These are phyloP conservation scores for Cryptus viduatorius DNA, from an alignment of 2,888 invertebrate species.

Conservation along the genomic window DNA sequence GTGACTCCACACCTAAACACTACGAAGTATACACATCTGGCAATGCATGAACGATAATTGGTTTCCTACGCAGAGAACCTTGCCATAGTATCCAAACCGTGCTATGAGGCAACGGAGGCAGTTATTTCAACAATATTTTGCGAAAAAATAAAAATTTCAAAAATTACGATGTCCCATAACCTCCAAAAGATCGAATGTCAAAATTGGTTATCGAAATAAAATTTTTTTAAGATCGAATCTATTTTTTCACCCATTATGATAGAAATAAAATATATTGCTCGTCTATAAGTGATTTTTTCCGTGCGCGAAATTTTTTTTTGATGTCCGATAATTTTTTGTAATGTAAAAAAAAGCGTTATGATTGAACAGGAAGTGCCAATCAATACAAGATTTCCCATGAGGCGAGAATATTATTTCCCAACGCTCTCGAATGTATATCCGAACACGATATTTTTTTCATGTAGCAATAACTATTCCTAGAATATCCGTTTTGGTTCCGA, in stretches of 20 bases:
- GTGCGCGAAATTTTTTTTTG: too few relatives aligned
- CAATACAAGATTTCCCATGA: background rate
- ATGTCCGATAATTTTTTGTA: background rate
- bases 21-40: slow-evolving; percentile 66
- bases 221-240: background rate
- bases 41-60: slow-evolving; percentile 73
- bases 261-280: too few relatives aligned
- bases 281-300: too few relatives aligned
- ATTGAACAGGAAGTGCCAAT: background rate
- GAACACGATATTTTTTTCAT: background rate
- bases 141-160: background rate
- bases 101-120: background rate
- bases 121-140: background rate
- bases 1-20: slow-evolving; percentile 35
- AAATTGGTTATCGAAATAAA: background rate
- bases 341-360: background rate
- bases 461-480: slow-evolving; percentile 24
- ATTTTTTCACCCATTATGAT: too few relatives aligned
- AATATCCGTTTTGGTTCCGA: slow-evolving; percentile 17
- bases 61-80: slow-evolving; percentile 64
- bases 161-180: background rate
- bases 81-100: slow-evolving; percentile 24
- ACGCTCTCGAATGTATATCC: background rate
- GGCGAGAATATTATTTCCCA: background rate
- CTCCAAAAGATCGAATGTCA: background rate